phyloP scores from a whole-genome alignment of 2,113 vertebrate genomes.

The Barbus barbus region DNA sequence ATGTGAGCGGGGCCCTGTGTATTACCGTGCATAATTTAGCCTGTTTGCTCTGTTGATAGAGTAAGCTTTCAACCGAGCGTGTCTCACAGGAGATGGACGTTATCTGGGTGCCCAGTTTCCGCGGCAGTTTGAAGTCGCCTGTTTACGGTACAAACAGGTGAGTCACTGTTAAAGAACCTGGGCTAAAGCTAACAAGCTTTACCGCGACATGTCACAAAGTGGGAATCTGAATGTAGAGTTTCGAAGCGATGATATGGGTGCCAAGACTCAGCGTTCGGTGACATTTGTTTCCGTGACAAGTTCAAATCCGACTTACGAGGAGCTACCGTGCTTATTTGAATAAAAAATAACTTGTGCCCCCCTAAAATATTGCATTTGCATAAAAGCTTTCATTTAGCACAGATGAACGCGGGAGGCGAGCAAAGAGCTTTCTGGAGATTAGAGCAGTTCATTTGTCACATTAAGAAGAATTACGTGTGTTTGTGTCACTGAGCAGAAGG shows the following conservation, averaged over 20 bases:
- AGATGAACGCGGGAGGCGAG: constrained; percentile 66
- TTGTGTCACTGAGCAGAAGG: constrained; percentile 61
- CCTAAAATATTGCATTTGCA: constrained; percentile 70
- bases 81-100: constrained; percentile 57
- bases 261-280: constrained; percentile 63
- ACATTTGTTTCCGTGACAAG: constrained; percentile 75
- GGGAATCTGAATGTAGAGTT: constrained; percentile 43
- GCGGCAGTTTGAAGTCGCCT: background rate
- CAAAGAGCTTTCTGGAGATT: constrained; percentile 74
- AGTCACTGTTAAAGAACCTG: constrained; percentile 22
- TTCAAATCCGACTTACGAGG: constrained; percentile 72
- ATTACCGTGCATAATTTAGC: constrained; percentile 68
- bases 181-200: constrained; percentile 39
- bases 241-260: constrained; percentile 62
- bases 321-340: constrained; percentile 68
- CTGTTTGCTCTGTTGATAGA: constrained; percentile 67
- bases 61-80: constrained; percentile 63
- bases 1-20: constrained; percentile 46
- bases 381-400: constrained; percentile 78
- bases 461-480: constrained; percentile 78
- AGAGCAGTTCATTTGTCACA: constrained; percentile 78
- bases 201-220: background rate
- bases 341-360: constrained; percentile 60
- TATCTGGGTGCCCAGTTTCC: constrained; percentile 42
- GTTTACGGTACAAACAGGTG: constrained; percentile 39